Evolutionary conservation across 2,888 invertebrate genomes (phyloP).

Genomic region (Metalampra italica): DNA sequence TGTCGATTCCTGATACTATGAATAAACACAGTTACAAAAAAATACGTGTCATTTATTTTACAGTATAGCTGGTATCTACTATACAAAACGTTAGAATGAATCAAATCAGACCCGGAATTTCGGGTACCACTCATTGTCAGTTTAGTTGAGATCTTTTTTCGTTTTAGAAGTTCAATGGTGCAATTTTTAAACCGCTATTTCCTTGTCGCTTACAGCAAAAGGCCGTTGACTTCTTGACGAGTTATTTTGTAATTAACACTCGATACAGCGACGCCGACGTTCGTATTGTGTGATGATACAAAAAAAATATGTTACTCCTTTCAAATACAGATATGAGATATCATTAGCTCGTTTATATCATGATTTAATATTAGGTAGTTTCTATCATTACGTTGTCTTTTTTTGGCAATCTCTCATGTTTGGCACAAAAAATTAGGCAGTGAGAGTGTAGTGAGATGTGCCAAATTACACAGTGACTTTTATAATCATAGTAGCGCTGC

Average conservation of each 20-base stretch:
- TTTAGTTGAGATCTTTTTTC: not conserved
- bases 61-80: too few species aligned
- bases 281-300: slow-evolving; percentile 13
- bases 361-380: slow-evolving; percentile 26
- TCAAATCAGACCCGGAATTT: too few species aligned
- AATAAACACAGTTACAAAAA: too few species aligned
- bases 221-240: slow-evolving; percentile 46
- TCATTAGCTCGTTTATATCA: slow-evolving; percentile 27
- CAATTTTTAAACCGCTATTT: not conserved
- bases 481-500: not conserved
- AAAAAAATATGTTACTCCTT: slow-evolving; percentile 12
- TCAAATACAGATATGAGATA: slow-evolving; percentile 21
- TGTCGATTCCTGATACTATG: too few species aligned
- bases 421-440: not conserved
- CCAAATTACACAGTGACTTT: not conserved
- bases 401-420: slow-evolving; percentile 14
- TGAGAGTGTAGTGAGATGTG: too few species aligned
- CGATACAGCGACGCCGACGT: slow-evolving; percentile 23
- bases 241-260: slow-evolving; percentile 55
- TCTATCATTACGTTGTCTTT: slow-evolving; percentile 31
- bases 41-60: too few species aligned
- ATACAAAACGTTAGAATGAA: too few species aligned
- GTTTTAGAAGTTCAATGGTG: not conserved
- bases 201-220: slow-evolving; percentile 29
- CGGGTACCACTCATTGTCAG: too few species aligned